Evolutionary conservation across 53 echinoderm and acorn worm genomes (phyloP), one percentile per base, ranked within the genome.

Genomic region (Crossaster papposus): DNA sequence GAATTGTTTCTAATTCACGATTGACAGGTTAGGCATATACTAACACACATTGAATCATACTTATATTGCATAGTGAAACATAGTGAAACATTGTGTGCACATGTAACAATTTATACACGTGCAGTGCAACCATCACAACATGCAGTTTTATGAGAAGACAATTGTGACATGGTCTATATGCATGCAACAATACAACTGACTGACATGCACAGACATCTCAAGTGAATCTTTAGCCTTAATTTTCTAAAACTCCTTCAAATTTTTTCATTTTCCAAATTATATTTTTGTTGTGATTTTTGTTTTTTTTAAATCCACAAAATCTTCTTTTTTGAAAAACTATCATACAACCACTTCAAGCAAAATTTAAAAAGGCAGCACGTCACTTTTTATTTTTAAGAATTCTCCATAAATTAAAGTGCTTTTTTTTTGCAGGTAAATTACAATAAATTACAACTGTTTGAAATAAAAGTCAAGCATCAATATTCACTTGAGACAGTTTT

Each of bases 131-230:
- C 14, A 4, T 17, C 6, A 58, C 58, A 58, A 58, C 58, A 20
- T 58, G 58, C 58, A 58, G 15, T 20, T 58, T 58, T 58, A 17
- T 58, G 15, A 1, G 3, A 4, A 15, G 17, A 18, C 14, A 58
- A 58, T 14, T 58, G 58, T 18, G 58, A 58, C 58, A 58, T 58
- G 58, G 58, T 68, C 24, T 20, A 68, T 24, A n/a, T 28, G 3
- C 68, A 68, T 68, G 68, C 68, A 68, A 26, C 28, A 68, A 28
- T 58, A 68, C 24, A 68, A 26, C 28, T 26, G 68, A 26, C 24
- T 68, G 20, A 68, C 68, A 68, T 68, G 68, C 68, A 68, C 9
- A 68, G 22, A n/a, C 68, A 68, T 26, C 68, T 26, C 68, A 68
- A 68, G 68, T 68, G 68, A 68, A 68, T 68, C 22, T 28, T 14